A percentile compares a stretch with the other conserved stretches of the same genome.
These are phyloP conservation scores for Hirundichthys speculiger DNA, from an alignment of 2,113 vertebrate genomes.

Conservation along the genomic window DNA sequence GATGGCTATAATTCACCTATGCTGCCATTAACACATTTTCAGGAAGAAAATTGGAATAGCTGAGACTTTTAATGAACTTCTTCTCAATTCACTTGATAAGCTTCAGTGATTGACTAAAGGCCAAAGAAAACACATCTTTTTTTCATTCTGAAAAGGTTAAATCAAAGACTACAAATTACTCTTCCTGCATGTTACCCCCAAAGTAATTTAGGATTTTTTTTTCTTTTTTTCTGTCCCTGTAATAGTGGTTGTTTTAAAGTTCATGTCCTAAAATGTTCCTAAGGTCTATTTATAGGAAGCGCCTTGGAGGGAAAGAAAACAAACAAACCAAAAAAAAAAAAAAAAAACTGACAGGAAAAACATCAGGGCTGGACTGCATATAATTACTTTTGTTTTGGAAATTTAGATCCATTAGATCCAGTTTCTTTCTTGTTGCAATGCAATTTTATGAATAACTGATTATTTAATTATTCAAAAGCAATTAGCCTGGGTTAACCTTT, in stretches of 20 bases:
- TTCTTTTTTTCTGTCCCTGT: no score
- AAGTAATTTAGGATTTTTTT: no score
- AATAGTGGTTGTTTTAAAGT: neutral
- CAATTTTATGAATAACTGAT: conserved; percentile 19
- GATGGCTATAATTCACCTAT: no score
- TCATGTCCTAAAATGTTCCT: conserved; percentile 13
- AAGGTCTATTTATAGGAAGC: neutral
- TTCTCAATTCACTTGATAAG: conserved; percentile 35
- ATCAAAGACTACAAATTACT: conserved; percentile 24
- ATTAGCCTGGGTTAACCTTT: conserved; percentile 23
- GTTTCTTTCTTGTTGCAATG: neutral
- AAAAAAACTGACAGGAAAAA: neutral
- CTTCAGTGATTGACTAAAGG: conserved; percentile 49
- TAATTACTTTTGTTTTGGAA: neutral
- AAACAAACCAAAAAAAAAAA: no score
- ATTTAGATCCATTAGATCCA: neutral
- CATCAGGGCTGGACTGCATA: no score
- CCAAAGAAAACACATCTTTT: conserved; percentile 28
- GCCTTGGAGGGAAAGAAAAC: neutral
- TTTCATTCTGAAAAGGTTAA: conserved; percentile 52
- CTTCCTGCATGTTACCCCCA: neutral
- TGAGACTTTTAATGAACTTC: neutral
- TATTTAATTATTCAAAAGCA: conserved; percentile 1
- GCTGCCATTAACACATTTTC: neutral
- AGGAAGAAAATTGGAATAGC: neutral